Percentiles rank a stretch among this genome's conserved stretches.
These are phyloP conservation scores for Aythya fuligula DNA, from an alignment of 2,797 vertebrate species.

Conservation along the genomic window DNA sequence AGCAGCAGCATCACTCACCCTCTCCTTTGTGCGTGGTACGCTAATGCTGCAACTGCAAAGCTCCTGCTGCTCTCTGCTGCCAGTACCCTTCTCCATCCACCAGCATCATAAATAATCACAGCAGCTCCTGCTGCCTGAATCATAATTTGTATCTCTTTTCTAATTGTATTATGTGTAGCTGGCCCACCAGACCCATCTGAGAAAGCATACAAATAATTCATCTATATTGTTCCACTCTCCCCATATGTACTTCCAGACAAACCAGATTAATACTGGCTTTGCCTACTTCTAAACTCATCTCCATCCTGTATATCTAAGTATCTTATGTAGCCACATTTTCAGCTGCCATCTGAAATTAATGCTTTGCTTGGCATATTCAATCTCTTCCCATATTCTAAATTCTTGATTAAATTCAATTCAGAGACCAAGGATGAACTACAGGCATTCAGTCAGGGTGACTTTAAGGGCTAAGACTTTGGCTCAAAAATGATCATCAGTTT, in stretches of 20 bases:
- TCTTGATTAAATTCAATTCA: not conserved
- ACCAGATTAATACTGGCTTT: not conserved
- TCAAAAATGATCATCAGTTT: not conserved
- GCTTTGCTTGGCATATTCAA: not conserved
- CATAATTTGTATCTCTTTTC: not conserved
- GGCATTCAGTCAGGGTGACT: not conserved
- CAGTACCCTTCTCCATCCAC: not conserved
- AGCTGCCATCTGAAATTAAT: not conserved
- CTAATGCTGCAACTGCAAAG: not conserved
- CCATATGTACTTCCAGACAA: not conserved
- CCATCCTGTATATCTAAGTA: not conserved
- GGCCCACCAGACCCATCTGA: not conserved
- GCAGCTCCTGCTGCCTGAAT: not conserved
- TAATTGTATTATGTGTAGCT: not conserved
- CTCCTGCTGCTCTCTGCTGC: not conserved
- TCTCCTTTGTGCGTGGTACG: accelerated
- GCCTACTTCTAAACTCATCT: not conserved
- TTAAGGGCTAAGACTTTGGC: not conserved
- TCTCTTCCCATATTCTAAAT: not conserved
- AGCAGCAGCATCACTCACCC: accelerated
- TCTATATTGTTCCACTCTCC: not conserved
- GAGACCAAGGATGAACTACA: not conserved
- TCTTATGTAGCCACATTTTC: not conserved
- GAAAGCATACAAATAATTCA: not conserved
- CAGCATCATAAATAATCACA: not conserved